A percentile compares a stretch with the other conserved stretches of the same genome.
Evolutionary conservation across 2,113 vertebrate genomes (phyloP).

Genomic region (Galeopterus variegatus): DNA sequence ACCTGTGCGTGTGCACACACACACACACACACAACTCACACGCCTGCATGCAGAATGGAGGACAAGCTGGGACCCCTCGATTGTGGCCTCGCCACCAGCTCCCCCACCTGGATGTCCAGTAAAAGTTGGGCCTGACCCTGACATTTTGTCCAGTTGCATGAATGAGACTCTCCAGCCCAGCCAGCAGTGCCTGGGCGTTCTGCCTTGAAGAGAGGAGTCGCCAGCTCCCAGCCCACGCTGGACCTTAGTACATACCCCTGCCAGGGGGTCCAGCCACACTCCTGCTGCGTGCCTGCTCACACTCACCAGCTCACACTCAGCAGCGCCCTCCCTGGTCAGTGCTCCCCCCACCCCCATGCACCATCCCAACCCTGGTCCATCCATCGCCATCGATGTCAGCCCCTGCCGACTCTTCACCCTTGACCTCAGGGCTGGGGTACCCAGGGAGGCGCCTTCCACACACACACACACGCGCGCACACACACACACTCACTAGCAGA

Average conservation of each 20-base stretch:
- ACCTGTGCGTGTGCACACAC: background rate
- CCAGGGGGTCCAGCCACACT: background rate
- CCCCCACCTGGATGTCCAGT: background rate
- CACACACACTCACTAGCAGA: too few species aligned
- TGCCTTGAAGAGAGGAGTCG: background rate
- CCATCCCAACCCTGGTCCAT: background rate
- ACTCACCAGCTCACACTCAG: fast-evolving
- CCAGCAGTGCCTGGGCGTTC: background rate
- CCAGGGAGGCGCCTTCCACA: too few species aligned
- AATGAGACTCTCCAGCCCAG: background rate
- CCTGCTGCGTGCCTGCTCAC: fast-evolving
- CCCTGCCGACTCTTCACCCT: background rate
- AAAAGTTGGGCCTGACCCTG: background rate
- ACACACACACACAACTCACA: too few species aligned
- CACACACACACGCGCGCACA: too few species aligned
- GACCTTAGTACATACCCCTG: background rate
- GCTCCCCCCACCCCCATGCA: background rate
- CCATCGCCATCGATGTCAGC: background rate
- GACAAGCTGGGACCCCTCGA: background rate
- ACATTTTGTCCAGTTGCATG: background rate
- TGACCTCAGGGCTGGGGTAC: conserved; percentile 8
- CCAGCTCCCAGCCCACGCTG: background rate
- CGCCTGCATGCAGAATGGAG: background rate
- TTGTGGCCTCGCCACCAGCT: background rate
- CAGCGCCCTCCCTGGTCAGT: background rate